Evolutionary conservation across 2,113 vertebrate genomes (phyloP).

Genomic region (Syngnathus floridae): DNA sequence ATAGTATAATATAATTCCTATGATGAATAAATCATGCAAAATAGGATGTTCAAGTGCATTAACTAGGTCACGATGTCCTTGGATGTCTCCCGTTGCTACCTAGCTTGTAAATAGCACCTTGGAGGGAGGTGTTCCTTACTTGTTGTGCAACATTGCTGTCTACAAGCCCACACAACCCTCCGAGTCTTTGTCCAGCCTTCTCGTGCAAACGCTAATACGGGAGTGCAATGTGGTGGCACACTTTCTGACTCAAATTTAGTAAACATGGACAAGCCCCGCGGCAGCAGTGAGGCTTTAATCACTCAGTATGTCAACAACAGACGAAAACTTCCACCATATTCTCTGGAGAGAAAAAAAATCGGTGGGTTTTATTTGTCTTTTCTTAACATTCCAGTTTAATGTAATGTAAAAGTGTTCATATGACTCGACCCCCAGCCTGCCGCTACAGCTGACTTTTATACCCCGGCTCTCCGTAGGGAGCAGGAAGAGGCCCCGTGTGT

Average conservation of each 20-base stretch:
- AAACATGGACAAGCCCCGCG: slow-evolving; percentile 27
- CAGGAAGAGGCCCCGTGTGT: slow-evolving; percentile 63
- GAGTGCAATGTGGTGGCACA: slow-evolving; percentile 49
- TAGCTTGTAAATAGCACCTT: slow-evolving; percentile 46
- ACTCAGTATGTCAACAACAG: not conserved
- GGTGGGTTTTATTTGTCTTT: slow-evolving; percentile 11
- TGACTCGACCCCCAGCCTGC: slow-evolving; percentile 40
- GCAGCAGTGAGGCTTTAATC: slow-evolving; percentile 32
- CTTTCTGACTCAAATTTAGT: slow-evolving; percentile 21
- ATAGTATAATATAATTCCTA: not conserved
- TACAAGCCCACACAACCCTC: slow-evolving; percentile 25
- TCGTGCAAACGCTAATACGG: slow-evolving; percentile 20
- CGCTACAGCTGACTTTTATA: slow-evolving; percentile 54
- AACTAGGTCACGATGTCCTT: slow-evolving; percentile 22
- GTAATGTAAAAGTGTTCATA: slow-evolving; percentile 58
- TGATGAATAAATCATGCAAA: slow-evolving; percentile 1
- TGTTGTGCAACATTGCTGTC: slow-evolving; percentile 49
- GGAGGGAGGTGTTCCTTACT: slow-evolving; percentile 26
- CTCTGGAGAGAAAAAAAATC: not conserved
- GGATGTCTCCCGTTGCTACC: slow-evolving; percentile 28
- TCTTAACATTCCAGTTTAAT: slow-evolving; percentile 56
- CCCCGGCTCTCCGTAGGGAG: slow-evolving; percentile 50
- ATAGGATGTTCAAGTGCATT: slow-evolving; percentile 18
- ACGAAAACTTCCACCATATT: slow-evolving; percentile 6
- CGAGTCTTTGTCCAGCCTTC: slow-evolving; percentile 23